Percentiles rank a stretch among this genome's conserved stretches.
These are phyloP conservation scores for Hipparchia semele DNA, from an alignment of 2,888 invertebrate species.

Conservation along the genomic window DNA sequence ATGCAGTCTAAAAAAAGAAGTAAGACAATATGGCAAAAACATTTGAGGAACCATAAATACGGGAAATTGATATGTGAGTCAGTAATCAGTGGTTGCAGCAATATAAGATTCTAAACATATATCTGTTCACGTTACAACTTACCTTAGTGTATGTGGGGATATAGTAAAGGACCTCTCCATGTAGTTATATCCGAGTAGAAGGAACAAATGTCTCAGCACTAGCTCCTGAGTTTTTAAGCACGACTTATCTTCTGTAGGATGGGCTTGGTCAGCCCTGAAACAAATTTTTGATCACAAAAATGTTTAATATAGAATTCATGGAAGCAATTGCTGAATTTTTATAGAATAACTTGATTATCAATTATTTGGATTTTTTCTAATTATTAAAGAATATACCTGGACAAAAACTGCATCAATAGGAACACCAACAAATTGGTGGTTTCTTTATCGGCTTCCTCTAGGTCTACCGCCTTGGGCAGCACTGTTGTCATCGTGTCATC, in stretches of 20 bases:
- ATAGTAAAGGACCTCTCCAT: constrained; percentile 95
- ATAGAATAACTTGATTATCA: no score
- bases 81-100: background rate
- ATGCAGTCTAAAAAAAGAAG: no score
- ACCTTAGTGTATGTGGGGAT: constrained; percentile 94
- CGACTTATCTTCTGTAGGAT: constrained; percentile 93
- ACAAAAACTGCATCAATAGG: constrained; percentile 98
- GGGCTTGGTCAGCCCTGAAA: constrained; percentile 85
- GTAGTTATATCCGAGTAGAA: constrained; percentile 96
- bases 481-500: constrained; percentile 92
- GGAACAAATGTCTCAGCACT: constrained; percentile 95
- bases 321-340: no score
- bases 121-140: constrained; percentile 30
- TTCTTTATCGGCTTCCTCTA: constrained; percentile 97
- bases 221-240: constrained; percentile 91
- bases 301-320: no score
- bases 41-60: no score
- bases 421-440: constrained; percentile 97
- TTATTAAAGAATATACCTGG: constrained; percentile 64
- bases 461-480: constrained; percentile 94
- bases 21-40: no score
- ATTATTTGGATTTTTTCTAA: no score
- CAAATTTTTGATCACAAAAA: background rate
- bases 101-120: background rate
- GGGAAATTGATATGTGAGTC: no score